phyloP scores from a whole-genome alignment of 1,140 invertebrate species.

The Drosophila quadrilineata region DNA sequence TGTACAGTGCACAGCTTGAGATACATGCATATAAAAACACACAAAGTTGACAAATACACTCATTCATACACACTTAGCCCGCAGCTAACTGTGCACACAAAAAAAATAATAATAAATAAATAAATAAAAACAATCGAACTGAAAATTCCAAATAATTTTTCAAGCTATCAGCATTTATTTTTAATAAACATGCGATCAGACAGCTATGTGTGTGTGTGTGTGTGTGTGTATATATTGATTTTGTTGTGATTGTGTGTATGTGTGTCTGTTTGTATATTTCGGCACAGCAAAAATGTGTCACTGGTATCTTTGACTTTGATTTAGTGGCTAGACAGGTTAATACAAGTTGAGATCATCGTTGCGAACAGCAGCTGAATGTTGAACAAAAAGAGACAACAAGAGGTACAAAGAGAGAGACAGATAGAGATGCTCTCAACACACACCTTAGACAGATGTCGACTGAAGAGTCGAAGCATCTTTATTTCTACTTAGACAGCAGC shows the following conservation, averaged over 20 bases:
- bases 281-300: slow-evolving; percentile 67
- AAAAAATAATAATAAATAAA: background rate
- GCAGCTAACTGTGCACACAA: background rate
- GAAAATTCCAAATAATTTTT: slow-evolving; percentile 49
- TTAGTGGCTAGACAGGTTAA: slow-evolving; percentile 79
- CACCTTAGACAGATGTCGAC: slow-evolving; percentile 9
- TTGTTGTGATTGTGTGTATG: slow-evolving; percentile 2
- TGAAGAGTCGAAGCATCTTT: background rate
- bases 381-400: slow-evolving; percentile 18
- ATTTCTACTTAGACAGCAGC: slow-evolving; percentile 8
- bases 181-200: slow-evolving; percentile 74
- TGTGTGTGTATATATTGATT: slow-evolving; percentile 16
- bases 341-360: slow-evolving; percentile 75
- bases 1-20: slow-evolving; percentile 30
- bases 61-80: background rate
- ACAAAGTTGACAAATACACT: background rate
- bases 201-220: slow-evolving; percentile 8
- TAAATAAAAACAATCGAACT: background rate
- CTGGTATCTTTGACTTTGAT: slow-evolving; percentile 74
- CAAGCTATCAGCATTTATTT: slow-evolving; percentile 73
- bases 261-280: slow-evolving; percentile 27
- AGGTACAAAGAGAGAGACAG: background rate
- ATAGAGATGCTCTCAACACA: background rate
- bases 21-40: slow-evolving; percentile 6
- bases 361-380: no score